Percentiles rank a stretch among this genome's conserved stretches.
Evolutionary conservation across 2,113 vertebrate species (phyloP).

Genomic region (Caranx ignobilis): DNA sequence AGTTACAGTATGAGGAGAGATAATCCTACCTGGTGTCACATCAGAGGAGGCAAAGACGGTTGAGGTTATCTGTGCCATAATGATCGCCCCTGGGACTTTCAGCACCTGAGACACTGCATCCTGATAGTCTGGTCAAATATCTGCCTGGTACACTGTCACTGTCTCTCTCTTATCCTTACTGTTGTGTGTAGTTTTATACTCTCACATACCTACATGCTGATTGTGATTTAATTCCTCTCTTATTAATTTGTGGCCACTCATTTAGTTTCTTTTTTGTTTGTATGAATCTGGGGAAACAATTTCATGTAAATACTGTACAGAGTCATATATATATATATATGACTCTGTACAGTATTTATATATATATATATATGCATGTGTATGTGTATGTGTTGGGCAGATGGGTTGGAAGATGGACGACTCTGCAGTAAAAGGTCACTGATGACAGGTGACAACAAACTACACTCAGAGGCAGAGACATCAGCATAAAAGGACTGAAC

Average conservation of each 20-base stretch:
- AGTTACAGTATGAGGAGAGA: constrained; percentile 63
- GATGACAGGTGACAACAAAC: constrained; percentile 5
- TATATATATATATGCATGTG: not conserved
- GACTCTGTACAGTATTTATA: not conserved
- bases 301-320: not conserved
- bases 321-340: not conserved
- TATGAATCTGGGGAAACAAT: not conserved
- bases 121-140: constrained; percentile 48
- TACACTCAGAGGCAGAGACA: constrained; percentile 3
- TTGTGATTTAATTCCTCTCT: not conserved
- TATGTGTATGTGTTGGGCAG: not conserved
- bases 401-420: not conserved
- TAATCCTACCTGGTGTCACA: constrained; percentile 74
- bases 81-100: constrained; percentile 54
- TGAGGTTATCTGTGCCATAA: constrained; percentile 72
- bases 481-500: not conserved
- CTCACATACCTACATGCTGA: not conserved
- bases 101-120: constrained; percentile 32
- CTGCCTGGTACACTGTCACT: constrained; percentile 1
- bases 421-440: constrained; percentile 7
- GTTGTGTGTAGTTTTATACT: not conserved
- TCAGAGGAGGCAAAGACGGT: constrained; percentile 50
- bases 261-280: not conserved
- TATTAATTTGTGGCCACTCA: not conserved
- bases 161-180: not conserved